Base-by-base conservation (phyloP, 2,113 vertebrate species). In the Spea multiplicata region DNA sequence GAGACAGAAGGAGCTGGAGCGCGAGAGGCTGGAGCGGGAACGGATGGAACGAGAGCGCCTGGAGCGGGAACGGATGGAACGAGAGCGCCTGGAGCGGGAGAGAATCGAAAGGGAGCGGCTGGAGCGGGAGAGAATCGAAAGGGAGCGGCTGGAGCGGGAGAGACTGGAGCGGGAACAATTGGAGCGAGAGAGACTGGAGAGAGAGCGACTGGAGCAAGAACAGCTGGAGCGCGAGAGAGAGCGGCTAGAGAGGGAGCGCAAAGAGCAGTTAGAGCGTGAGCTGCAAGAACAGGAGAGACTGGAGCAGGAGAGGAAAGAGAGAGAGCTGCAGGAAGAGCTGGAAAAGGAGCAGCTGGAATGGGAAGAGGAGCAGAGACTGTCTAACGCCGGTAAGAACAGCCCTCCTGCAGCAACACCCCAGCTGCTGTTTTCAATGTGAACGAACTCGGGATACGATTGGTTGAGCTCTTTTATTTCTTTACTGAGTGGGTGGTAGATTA, bases 341-440 rank as follows among this genome's bases (percentile, higher is more conserved):
- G 92, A 93, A 82, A 85, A 91, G 77, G 91, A 93, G 2, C 90
- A 88, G 6, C 49, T 89, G 83, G 88, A 97, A 84, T 96, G 96
- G 94, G 97, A 99, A 83, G 92, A 93, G 82, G 97, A 97, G 82
- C 92, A 95, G 84, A 93, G 96, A 84, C 82, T 92, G 83, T 93
- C 96, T 44, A 94, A 88, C 74, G 89, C 95, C 13, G 96, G 95
- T 98, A 93, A 97, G 95, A 83, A 80, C 84, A 12, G 12, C 8
- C 9, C 3, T n/a, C n/a, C n/a, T n/a, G n/a, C n/a, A n/a, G n/a
- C n/a, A n/a, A n/a, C n/a, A n/a, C n/a, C n/a, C n/a, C n/a, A n/a
- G n/a, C n/a, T n/a, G n/a, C n/a, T n/a, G n/a, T n/a, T n/a, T n/a
- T n/a, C n/a, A n/a, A n/a, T n/a, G n/a, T n/a, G n/a, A n/a, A n/a